A percentile compares a stretch with the other conserved stretches of the same genome.
phyloP scores from a whole-genome alignment of 2,113 vertebrate species.

The Isurus oxyrinchus region DNA sequence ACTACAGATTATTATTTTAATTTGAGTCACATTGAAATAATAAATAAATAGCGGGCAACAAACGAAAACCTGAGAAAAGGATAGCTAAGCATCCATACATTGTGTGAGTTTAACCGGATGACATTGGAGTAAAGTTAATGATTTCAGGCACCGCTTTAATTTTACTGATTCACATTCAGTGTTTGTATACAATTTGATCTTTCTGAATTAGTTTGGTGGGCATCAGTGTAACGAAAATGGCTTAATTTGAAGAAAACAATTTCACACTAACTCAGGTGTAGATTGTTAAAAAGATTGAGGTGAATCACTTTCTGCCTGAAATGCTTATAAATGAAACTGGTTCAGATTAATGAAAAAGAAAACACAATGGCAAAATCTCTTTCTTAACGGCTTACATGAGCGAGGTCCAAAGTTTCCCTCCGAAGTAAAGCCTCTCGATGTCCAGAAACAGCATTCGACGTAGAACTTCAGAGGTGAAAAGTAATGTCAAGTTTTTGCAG shows the following conservation, averaged over 20 bases:
- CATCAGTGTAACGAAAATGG: background rate
- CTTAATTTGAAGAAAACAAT: background rate
- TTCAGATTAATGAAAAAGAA: conserved; percentile 2
- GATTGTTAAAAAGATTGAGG: conserved; percentile 29
- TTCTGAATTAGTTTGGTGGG: conserved; percentile 20
- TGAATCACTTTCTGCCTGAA: conserved; percentile 28
- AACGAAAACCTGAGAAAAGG: background rate
- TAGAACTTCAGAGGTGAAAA: conserved; percentile 9
- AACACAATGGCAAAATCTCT: background rate
- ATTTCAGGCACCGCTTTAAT: background rate
- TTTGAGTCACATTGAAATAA: background rate
- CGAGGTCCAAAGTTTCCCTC: background rate
- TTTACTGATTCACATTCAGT: conserved; percentile 20
- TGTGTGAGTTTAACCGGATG: background rate
- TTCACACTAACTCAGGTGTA: conserved; percentile 21
- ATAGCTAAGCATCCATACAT: background rate
- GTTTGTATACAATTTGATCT: conserved; percentile 5
- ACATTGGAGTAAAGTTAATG: background rate
- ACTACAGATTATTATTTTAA: background rate
- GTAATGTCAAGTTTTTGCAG: no score
- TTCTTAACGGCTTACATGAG: background rate
- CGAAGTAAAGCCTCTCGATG: background rate
- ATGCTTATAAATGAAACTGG: conserved; percentile 7
- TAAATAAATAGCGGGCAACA: background rate
- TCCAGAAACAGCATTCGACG: background rate